Evolutionary conservation across 2,113 vertebrate genomes (phyloP), one percentile per base, ranked within the genome.

Genomic region (Scalopus aquaticus): DNA sequence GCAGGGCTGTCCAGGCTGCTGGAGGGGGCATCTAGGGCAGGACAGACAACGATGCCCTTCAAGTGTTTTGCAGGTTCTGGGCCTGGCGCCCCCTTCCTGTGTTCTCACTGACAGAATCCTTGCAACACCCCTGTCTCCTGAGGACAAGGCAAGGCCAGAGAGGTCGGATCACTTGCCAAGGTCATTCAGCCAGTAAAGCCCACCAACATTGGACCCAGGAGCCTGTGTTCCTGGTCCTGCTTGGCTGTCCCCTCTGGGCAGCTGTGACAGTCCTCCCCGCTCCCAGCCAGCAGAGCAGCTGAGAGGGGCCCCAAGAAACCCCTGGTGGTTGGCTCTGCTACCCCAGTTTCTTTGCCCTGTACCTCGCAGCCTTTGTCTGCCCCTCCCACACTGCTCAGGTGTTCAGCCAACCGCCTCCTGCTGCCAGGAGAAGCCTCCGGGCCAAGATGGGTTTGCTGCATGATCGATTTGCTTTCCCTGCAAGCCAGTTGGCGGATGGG

Each of bases 11-110:
- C 42, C 44, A 26, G 91, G 12, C 8, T 54, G n/a, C 44, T 20
- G 0, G 0, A 24, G 46, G 54, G 20, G 17, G 39, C n/a, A 24
- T 56, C 17, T 58, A 46, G 83, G 73, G 28, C 32, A 28, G 1
- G 2, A 7, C 12, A 44, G 3, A 24, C 35, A n/a, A 17, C 0
- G 6, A 24, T 10, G 7, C 10, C 49, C 49, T 3, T 13, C 49
- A 11, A 6, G 5, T 3, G 32, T 54, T 19, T 30, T 19, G 35
- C 1, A 0, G 0, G 3, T 9, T 20, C 81, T 1, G 8, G n/a
- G n/a, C 69, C 0, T 4, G 17, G 42, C 46, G n/a, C 15, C 0
- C 20, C 44, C 54, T 24, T 22, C 39, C 35, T 13, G 7, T n/a
- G 5, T 19, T 56, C 39, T 19, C 17, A 19, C 11, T 11, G 5